Conservation (phyloP, 2,888 invertebrate genomes). For the Colletes collaris region DNA sequence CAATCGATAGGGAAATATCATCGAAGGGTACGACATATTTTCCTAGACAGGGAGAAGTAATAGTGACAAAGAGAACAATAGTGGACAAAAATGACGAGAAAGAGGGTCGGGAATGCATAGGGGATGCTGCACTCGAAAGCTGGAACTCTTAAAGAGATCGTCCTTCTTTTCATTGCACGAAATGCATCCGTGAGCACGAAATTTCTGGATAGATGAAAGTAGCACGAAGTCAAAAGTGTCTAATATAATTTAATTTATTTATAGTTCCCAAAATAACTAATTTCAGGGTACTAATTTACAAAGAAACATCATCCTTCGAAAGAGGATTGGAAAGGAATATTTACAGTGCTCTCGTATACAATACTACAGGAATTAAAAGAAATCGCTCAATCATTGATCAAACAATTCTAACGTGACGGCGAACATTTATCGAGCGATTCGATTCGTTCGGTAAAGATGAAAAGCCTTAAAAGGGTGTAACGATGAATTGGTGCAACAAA, state of each 20-base stretch:
- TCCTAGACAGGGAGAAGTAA: constrained; percentile 63
- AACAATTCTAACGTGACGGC: not conserved
- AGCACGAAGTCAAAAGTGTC: constrained; percentile 12
- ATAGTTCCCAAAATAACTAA: too few relatives aligned
- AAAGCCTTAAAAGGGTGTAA: constrained; percentile 12
- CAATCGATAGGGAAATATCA: constrained; percentile 82
- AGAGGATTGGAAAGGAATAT: too few relatives aligned
- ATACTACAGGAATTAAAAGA: not conserved
- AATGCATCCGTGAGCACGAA: constrained; percentile 1
- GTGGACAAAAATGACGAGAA: constrained; percentile 29
- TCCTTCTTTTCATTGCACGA: constrained; percentile 22
- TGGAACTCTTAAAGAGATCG: constrained; percentile 15
- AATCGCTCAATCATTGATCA: not conserved
- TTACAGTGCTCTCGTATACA: not conserved
- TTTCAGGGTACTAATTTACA: too few relatives aligned
- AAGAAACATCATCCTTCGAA: too few relatives aligned
- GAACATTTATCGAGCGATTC: not conserved
- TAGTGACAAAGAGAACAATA: constrained; percentile 34
- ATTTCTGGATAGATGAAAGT: not conserved
- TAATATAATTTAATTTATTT: too few relatives aligned
- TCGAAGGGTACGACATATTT: constrained; percentile 67
- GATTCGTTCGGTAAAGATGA: not conserved
- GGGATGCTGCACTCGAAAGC: constrained; percentile 68
- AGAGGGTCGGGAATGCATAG: constrained; percentile 52
- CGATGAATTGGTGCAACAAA: constrained; percentile 58